These are phyloP conservation scores for Melanocharis versteri DNA, from an alignment of 2,113 vertebrate species.

Conservation along the genomic window DNA sequence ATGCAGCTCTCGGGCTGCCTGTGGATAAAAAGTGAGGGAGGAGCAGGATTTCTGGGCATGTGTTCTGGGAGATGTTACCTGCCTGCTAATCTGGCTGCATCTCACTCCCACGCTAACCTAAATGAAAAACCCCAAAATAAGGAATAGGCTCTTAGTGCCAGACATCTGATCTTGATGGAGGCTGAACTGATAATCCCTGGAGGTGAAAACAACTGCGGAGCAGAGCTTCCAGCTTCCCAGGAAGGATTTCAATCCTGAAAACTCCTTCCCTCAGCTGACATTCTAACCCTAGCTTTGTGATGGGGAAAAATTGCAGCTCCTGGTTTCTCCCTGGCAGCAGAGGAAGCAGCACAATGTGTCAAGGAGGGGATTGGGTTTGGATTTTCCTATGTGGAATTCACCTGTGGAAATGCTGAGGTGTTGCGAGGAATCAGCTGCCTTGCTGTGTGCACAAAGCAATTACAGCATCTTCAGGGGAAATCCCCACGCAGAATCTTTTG, in stretches of 20 bases:
- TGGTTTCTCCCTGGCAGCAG: neutral
- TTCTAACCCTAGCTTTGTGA: neutral
- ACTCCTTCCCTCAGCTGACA: neutral
- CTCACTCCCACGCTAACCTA: conserved; percentile 38
- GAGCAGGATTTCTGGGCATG: neutral
- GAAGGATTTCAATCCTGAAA: neutral
- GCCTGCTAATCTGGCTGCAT: conserved; percentile 19
- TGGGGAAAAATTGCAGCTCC: neutral
- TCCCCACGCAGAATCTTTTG: fast-evolving
- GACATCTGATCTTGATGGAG: neutral
- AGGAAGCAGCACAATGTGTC: neutral
- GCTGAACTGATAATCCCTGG: neutral
- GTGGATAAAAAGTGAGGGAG: conserved; percentile 3
- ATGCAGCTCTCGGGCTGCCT: neutral
- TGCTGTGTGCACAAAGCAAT: neutral
- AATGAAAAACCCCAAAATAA: conserved; percentile 18
- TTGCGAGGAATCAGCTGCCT: neutral
- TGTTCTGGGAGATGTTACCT: conserved; percentile 28
- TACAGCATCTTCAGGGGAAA: neutral
- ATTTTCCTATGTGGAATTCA: neutral
- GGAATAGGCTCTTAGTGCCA: neutral
- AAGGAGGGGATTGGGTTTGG: neutral
- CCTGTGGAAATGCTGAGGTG: neutral
- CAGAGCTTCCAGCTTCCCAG: neutral
- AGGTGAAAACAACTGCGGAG: neutral